Conservation (phyloP, 2,113 vertebrate species). For the Suncus etruscus region DNA sequence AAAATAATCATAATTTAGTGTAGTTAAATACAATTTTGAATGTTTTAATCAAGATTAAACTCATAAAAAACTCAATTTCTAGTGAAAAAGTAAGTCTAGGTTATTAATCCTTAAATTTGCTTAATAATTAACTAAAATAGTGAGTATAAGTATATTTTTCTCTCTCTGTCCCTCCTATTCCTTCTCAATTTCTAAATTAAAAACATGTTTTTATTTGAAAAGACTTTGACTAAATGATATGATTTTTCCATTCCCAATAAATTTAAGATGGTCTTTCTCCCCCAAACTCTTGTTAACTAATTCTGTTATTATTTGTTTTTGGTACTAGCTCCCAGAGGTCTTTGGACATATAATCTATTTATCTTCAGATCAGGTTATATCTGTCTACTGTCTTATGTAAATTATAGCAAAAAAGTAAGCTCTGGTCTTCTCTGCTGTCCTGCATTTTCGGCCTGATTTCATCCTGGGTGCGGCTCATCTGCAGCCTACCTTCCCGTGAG, state of each 20-base stretch:
- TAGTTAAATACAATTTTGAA: constrained; percentile 38
- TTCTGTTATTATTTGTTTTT: constrained; percentile 3
- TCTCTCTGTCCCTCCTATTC: too few species aligned
- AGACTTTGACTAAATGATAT: background rate
- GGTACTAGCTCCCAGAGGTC: background rate
- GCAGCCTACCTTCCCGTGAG: too few species aligned
- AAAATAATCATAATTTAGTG: constrained; percentile 27
- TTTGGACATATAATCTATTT: constrained; percentile 16
- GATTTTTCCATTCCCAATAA: constrained; percentile 21
- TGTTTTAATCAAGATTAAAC: constrained; percentile 54
- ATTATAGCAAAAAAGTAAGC: constrained; percentile 37
- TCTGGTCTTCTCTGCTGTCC: too few species aligned
- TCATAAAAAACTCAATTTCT: background rate
- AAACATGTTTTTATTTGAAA: too few species aligned
- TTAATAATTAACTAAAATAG: constrained; percentile 21
- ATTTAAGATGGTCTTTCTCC: background rate
- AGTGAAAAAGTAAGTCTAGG: background rate
- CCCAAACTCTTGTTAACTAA: background rate
- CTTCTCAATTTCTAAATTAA: too few species aligned
- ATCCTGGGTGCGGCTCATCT: too few species aligned
- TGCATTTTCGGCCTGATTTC: too few species aligned
- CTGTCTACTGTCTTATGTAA: background rate
- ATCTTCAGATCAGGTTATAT: background rate
- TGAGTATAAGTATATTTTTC: too few species aligned
- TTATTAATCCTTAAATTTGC: constrained; percentile 47